phyloP scores from a whole-genome alignment of 37 sponge, comb jelly and placozoan genomes.

The Aphrocallistes beatrix region DNA sequence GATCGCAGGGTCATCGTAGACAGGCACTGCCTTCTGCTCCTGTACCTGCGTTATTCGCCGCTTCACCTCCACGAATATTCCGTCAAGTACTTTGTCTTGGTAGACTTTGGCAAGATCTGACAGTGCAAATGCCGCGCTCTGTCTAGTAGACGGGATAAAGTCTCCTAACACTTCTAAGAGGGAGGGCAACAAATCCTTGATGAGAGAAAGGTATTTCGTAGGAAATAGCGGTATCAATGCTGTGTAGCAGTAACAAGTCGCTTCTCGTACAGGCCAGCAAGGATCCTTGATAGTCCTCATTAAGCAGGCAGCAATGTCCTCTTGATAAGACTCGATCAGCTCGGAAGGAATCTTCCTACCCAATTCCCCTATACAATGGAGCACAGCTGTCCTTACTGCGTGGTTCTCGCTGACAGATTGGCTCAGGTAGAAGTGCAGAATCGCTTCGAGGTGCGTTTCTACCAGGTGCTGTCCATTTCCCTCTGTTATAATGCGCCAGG shows the following conservation, averaged over 20 bases:
- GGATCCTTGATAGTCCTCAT: constrained; percentile 82
- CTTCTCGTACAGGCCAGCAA: constrained; percentile 98
- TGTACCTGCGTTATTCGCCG: background rate
- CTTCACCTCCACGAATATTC: background rate
- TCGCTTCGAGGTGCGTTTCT: constrained; percentile 46
- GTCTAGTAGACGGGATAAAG: constrained; percentile 81
- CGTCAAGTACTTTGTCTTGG: constrained; percentile 24
- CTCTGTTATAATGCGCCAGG: constrained; percentile 60
- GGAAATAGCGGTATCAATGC: constrained; percentile 12
- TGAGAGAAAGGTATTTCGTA: background rate
- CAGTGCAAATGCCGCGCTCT: constrained; percentile 76
- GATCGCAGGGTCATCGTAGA: background rate
- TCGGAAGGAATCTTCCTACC: constrained; percentile 62
- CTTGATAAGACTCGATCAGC: constrained; percentile 34
- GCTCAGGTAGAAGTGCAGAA: constrained; percentile 59
- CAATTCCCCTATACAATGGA: constrained; percentile 87
- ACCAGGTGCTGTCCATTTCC: constrained; percentile 50
- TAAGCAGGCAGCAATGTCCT: constrained; percentile 37
- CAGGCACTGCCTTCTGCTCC: background rate
- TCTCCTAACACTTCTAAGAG: constrained; percentile 74
- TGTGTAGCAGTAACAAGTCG: constrained; percentile 23
- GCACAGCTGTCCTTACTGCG: constrained; percentile 87
- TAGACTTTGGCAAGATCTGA: constrained; percentile 56
- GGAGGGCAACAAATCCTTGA: constrained; percentile 49
- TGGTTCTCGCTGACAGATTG: constrained; percentile 78